A percentile compares a stretch with the other conserved stretches of the same genome.
These are phyloP conservation scores for Leucophora obtusa DNA, from an alignment of 2,888 invertebrate species.

Conservation along the genomic window DNA sequence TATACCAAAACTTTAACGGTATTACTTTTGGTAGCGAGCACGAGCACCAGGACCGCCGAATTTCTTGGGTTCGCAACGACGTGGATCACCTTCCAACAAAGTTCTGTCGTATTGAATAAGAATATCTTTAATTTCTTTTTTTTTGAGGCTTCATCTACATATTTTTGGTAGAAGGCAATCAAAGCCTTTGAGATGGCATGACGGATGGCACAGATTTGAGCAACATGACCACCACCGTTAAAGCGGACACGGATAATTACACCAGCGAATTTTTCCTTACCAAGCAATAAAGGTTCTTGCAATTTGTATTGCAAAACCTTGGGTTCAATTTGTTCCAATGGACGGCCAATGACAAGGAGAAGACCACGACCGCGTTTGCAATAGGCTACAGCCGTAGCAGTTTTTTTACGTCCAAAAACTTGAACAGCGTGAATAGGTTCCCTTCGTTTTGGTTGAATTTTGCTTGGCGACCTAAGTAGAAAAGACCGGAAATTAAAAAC, in stretches of 20 bases:
- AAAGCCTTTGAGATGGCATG: constrained; percentile 99
- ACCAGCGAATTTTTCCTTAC: constrained; percentile 85
- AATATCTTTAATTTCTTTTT: constrained; percentile 99
- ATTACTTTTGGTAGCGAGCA: constrained; percentile 99
- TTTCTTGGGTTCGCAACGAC: constrained; percentile 99
- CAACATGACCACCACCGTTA: constrained; percentile 98
- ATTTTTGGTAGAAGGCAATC: constrained; percentile 85
- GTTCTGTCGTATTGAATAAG: constrained; percentile 98
- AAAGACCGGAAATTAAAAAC: too few relatives aligned
- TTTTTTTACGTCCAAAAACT: constrained; percentile 99
- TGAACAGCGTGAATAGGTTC: constrained; percentile 96
- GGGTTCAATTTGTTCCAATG: constrained; percentile 97
- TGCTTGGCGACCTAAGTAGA: constrained; percentile 74
- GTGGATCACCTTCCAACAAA: constrained; percentile 97
- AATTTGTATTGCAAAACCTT: constrained; percentile 96
- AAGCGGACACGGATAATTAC: constrained; percentile 99
- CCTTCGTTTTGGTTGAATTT: constrained; percentile 82
- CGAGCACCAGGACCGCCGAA: constrained; percentile 99
- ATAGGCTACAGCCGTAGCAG: constrained; percentile 99
- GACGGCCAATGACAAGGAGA: constrained; percentile 97
- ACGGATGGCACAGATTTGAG: constrained; percentile 98
- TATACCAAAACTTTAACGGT: too few relatives aligned
- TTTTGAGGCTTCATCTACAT: constrained; percentile 98
- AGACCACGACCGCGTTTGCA: constrained; percentile 98
- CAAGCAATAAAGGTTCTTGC: constrained; percentile 93